These are phyloP conservation scores for Rotaria sp. DNA, from an alignment of 2,888 invertebrate species.

Conservation along the genomic window DNA sequence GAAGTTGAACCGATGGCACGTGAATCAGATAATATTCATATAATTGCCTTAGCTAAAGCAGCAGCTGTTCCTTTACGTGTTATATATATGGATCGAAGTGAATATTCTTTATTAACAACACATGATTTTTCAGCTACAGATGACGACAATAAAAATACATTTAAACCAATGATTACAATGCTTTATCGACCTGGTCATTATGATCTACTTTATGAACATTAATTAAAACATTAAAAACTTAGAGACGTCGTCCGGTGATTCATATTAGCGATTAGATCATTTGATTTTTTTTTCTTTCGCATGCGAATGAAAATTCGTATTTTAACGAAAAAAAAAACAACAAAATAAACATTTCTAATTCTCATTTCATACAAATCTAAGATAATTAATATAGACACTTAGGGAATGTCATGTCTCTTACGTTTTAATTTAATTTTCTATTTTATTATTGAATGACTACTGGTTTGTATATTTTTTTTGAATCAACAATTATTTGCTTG, in stretches of 20 bases:
- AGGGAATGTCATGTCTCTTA: too few species aligned
- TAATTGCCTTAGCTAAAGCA: conserved; percentile 83
- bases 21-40: conserved; percentile 95
- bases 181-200: conserved; percentile 1
- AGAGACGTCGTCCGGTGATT: background rate
- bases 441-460: too few species aligned
- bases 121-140: conserved; percentile 72
- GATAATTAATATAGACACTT: too few species aligned
- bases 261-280: background rate
- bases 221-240: background rate
- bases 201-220: background rate
- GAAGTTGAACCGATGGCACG: conserved; percentile 91
- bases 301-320: too few species aligned
- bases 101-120: conserved; percentile 69
- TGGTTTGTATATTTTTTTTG: too few species aligned
- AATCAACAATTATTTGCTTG: too few species aligned
- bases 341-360: background rate
- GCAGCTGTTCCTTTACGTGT: conserved; percentile 75
- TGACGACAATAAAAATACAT: background rate
- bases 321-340: too few species aligned
- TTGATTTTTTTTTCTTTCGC: background rate
- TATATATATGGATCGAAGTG: conserved; percentile 86
- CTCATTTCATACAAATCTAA: background rate
- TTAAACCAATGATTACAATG: conserved; percentile 2
- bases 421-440: too few species aligned